Conservation (phyloP, 1,140 invertebrate genomes). For the Plodia interpunctella region DNA sequence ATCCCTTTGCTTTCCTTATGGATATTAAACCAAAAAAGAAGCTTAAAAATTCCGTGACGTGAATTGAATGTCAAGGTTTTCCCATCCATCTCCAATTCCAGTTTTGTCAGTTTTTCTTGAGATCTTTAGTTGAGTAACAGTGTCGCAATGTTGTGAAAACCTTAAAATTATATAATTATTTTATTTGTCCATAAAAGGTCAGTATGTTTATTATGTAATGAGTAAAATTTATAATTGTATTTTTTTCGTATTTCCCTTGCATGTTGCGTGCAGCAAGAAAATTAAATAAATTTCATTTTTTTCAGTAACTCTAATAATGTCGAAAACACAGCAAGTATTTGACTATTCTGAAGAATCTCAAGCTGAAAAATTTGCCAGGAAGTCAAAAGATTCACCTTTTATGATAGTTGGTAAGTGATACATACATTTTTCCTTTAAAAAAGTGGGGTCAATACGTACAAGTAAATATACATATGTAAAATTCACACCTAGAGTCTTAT, state of each 20-base stretch:
- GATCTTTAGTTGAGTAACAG: constrained; percentile 15
- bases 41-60: not conserved
- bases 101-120: not conserved
- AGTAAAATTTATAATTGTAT: not conserved
- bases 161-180: constrained; percentile 18
- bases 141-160: constrained; percentile 29
- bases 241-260: no score
- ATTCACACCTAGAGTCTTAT: no score
- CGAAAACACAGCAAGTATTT: constrained; percentile 39
- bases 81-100: not conserved
- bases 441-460: not conserved
- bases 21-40: no score
- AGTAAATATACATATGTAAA: no score
- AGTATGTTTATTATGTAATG: not conserved
- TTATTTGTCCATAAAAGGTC: not conserved
- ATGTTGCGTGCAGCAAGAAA: no score
- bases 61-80: constrained; percentile 5
- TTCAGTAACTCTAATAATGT: constrained; percentile 25
- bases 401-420: constrained; percentile 79
- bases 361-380: constrained; percentile 77
- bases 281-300: not conserved
- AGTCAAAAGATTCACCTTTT: constrained; percentile 82
- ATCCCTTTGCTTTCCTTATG: not conserved
- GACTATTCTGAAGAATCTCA: constrained; percentile 75
- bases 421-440: not conserved